These are phyloP conservation scores for Centroberyx gerrardi DNA, from an alignment of 2,797 vertebrate genomes.

Conservation along the genomic window DNA sequence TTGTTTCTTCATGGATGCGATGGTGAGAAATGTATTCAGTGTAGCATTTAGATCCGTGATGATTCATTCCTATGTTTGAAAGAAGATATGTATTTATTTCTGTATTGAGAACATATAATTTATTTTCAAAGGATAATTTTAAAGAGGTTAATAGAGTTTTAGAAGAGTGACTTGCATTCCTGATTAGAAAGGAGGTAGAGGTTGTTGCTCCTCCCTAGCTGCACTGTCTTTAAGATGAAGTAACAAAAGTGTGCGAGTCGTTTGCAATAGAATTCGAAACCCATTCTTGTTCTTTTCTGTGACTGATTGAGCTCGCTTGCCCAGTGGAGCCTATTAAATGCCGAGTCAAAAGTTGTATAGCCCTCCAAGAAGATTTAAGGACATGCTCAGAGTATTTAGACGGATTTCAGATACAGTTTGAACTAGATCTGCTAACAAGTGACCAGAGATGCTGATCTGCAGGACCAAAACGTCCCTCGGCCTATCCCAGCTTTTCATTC, in stretches of 20 bases:
- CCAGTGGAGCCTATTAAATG: slow-evolving; percentile 41
- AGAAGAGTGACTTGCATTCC: slow-evolving; percentile 74
- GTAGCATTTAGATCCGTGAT: slow-evolving; percentile 78
- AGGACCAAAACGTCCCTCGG: slow-evolving; percentile 77
- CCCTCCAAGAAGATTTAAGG: slow-evolving; percentile 47
- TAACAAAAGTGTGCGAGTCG: slow-evolving; percentile 54
- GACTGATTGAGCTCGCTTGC: slow-evolving; percentile 53
- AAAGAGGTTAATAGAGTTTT: slow-evolving; percentile 70
- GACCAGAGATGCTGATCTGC: slow-evolving; percentile 67
- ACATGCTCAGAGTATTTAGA: slow-evolving; percentile 46
- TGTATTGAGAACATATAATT: slow-evolving; percentile 83
- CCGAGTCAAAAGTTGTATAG: slow-evolving; percentile 31
- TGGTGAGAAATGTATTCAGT: slow-evolving; percentile 72
- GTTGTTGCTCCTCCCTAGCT: slow-evolving; percentile 56
- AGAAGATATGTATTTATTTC: slow-evolving; percentile 85
- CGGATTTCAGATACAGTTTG: slow-evolving; percentile 46
- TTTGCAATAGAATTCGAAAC: slow-evolving; percentile 57
- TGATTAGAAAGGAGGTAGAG: slow-evolving; percentile 58
- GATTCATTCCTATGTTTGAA: slow-evolving; percentile 78
- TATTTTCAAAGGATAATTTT: slow-evolving; percentile 83
- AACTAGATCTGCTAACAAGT: slow-evolving; percentile 59
- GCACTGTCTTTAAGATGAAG: slow-evolving; percentile 55
- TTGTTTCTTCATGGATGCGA: slow-evolving; percentile 66
- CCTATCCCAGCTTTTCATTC: slow-evolving; percentile 51
- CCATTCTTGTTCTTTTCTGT: slow-evolving; percentile 33